Conservation (phyloP, 2,113 vertebrate species). For the Lepus europaeus region DNA sequence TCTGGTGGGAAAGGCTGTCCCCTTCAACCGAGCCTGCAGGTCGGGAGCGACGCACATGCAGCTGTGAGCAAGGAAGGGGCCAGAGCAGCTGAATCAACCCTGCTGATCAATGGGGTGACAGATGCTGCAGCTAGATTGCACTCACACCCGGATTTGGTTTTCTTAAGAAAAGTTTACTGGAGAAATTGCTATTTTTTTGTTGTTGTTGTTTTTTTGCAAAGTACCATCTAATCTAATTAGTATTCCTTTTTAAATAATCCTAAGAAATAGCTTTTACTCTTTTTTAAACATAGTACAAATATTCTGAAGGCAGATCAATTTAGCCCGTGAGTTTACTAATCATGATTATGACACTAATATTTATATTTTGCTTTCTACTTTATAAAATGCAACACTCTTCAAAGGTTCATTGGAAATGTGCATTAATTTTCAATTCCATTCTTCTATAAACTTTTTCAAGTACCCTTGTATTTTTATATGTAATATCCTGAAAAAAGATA, state of each 20-base stretch:
- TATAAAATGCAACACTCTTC: constrained; percentile 8
- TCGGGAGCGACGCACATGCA: too few relatives aligned
- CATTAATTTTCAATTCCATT: too few relatives aligned
- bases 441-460: too few relatives aligned
- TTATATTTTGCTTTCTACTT: constrained; percentile 44
- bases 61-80: too few relatives aligned
- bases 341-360: constrained; percentile 48
- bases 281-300: constrained; percentile 36
- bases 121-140: too few relatives aligned
- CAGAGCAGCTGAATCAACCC: too few relatives aligned
- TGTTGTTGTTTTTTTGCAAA: not conserved
- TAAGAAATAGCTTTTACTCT: constrained; percentile 38
- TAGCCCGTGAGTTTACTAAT: constrained; percentile 40
- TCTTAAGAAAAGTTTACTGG: constrained; percentile 49
- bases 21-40: too few relatives aligned
- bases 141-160: constrained; percentile 8
- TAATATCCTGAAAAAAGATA: not conserved
- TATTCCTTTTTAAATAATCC: not conserved
- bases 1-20: too few relatives aligned
- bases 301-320: constrained; percentile 51
- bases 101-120: too few relatives aligned
- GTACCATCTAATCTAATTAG: constrained; percentile 36
- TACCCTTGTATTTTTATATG: too few relatives aligned
- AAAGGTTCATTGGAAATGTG: too few relatives aligned
- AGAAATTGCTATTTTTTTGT: not conserved